These are phyloP conservation scores for Encarsia formosa DNA, from an alignment of 2,888 invertebrate species.

Conservation along the genomic window DNA sequence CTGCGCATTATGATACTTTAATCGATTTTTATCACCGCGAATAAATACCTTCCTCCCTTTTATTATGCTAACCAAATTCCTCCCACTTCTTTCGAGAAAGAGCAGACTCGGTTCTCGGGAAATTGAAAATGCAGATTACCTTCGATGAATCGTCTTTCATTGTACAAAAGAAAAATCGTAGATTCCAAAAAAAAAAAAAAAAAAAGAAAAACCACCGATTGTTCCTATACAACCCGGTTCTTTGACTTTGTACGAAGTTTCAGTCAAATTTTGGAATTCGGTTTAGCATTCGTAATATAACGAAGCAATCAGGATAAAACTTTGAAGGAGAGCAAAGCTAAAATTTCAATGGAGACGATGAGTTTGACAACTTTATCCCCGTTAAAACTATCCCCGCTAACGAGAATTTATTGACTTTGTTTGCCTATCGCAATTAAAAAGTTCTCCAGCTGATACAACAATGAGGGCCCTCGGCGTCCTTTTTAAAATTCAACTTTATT, in stretches of 20 bases:
- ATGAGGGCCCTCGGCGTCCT: neutral
- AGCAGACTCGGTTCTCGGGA: neutral
- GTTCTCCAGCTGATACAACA: neutral
- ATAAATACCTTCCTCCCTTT: slow-evolving; percentile 1
- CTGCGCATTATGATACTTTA: neutral
- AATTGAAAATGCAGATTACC: slow-evolving; percentile 8
- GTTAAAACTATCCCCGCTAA: neutral
- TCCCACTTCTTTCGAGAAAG: neutral
- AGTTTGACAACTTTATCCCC: neutral
- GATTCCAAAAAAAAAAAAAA: too few relatives aligned
- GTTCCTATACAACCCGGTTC: too few relatives aligned
- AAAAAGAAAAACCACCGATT: too few relatives aligned
- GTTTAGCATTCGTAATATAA: neutral
- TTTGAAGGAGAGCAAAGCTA: neutral
- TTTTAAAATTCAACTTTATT: too few relatives aligned
- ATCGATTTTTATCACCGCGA: slow-evolving; percentile 2
- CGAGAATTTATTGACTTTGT: neutral
- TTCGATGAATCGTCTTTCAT: neutral
- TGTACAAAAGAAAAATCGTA: too few relatives aligned
- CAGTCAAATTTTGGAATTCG: too few relatives aligned
- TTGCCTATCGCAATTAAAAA: slow-evolving; percentile 4
- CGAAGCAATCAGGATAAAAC: neutral
- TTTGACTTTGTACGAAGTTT: too few relatives aligned
- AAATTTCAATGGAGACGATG: neutral
- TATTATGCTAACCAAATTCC: slow-evolving; percentile 3